phyloP scores from a whole-genome alignment of 1,140 invertebrate genomes.

The Heliconius eleuchia region DNA sequence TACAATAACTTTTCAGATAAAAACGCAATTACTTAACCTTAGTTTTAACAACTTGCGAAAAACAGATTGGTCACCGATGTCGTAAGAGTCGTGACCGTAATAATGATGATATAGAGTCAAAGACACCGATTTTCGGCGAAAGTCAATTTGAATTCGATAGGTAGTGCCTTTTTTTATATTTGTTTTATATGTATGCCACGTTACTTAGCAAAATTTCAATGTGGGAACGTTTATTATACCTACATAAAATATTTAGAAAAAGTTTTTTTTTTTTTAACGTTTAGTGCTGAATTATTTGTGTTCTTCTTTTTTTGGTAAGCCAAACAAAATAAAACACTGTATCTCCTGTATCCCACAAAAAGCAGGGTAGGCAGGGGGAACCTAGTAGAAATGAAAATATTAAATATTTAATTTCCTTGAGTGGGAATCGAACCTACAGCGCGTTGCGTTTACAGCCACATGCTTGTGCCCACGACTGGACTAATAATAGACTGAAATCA shows the following conservation, averaged over 20 bases:
- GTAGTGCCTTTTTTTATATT: constrained; percentile 10
- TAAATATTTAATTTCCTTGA: no score
- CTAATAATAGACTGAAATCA: no score
- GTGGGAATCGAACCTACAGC: no score
- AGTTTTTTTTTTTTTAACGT: no score
- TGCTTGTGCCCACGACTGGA: no score
- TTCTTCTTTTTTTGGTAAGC: no score
- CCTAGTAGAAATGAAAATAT: no score
- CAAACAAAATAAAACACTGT: no score
- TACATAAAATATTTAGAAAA: background rate
- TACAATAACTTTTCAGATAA: background rate
- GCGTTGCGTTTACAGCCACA: no score
- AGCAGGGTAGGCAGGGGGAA: no score
- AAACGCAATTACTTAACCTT: background rate
- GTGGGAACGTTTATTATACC: background rate
- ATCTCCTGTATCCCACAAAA: no score
- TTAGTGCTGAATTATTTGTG: no score
- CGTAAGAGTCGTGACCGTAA: background rate
- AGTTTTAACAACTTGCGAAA: constrained; percentile 1
- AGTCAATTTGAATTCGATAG: constrained; percentile 31
- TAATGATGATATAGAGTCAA: constrained; percentile 27
- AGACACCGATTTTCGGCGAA: constrained; percentile 30
- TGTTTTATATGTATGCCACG: constrained; percentile 25
- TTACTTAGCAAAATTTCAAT: background rate
- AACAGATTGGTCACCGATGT: constrained; percentile 3